Base-by-base conservation (phyloP, 1,140 invertebrate species). In the Polypedilum pembai region DNA sequence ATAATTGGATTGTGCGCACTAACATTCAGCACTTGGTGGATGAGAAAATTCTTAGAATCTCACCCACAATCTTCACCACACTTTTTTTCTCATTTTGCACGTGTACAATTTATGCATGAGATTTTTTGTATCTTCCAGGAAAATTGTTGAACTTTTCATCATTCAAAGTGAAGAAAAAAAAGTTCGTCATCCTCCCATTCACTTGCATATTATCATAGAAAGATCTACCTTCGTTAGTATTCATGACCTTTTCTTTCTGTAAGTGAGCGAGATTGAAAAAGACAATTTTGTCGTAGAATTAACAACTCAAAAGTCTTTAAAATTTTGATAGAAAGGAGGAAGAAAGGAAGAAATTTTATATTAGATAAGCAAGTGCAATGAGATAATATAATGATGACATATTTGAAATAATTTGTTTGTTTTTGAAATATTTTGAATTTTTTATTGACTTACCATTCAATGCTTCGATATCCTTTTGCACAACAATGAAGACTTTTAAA, bases 401-500 rank as follows among this genome's bases (percentile, higher is more conserved):
- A 5, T 7, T 41, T 56, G 12, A 56, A n/a, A 56, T 12, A 56
- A 15, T 56, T 56, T 56, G 4, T 56, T 56, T 56, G 45, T 56
- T 56, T 4, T 56, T 56, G 8, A 3, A 56, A 4, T 56, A 56
- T 12, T 15, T 56, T 12, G 4, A 15, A 56, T 15, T 12, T 56
- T 12, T 56, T n/a, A 56, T 56, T 56, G 15, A 85, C 87, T 87
- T 77, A 91, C 90, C 90, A 91, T 86, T 91, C 89, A 76, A 91
- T 90, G 80, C 89, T 91, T 74, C 89, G 83, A 78, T 91, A 91
- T 77, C 88, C 88, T 77, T 88, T 86, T 40, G 89, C 86, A 79
- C 90, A 91, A 81, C 90, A 91, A 78, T 91, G 89, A 24, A 91
- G 85, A 75, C 88, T 89, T 81, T 91, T 91, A 83, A 91, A 90